These are phyloP conservation scores for Ephialtes manifestator DNA, from an alignment of 2,888 invertebrate genomes.

Conservation along the genomic window DNA sequence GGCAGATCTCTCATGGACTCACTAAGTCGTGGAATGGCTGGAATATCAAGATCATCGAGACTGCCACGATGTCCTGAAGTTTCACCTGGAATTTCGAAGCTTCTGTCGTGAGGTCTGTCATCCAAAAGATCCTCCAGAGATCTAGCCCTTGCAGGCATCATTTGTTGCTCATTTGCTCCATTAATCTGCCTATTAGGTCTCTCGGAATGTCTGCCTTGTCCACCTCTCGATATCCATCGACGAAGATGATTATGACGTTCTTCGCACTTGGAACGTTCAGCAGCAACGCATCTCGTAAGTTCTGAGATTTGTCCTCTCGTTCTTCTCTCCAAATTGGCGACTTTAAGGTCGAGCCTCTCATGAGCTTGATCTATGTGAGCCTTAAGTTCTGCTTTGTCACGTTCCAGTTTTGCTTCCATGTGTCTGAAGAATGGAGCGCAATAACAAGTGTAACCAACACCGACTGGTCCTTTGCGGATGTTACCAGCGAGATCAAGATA, in stretches of 20 bases:
- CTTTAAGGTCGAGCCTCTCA: conserved; percentile 92
- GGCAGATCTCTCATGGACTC: conserved; percentile 81
- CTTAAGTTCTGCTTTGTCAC: conserved; percentile 93
- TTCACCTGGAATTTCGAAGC: conserved; percentile 82
- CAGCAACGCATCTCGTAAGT: conserved; percentile 89
- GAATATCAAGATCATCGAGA: conserved; percentile 82
- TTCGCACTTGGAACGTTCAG: conserved; percentile 88
- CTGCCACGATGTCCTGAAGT: conserved; percentile 79
- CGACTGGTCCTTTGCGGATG: conserved; percentile 97
- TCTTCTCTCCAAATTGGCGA: conserved; percentile 92
- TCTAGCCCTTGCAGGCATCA: conserved; percentile 89
- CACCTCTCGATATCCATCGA: conserved; percentile 90
- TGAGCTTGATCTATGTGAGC: conserved; percentile 93
- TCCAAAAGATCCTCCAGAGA: conserved; percentile 90
- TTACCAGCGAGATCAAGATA: conserved; percentile 98
- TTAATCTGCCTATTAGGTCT: conserved; percentile 87
- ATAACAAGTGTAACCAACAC: conserved; percentile 96
- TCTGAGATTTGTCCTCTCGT: conserved; percentile 92
- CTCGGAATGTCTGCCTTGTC: conserved; percentile 88
- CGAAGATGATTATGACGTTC: conserved; percentile 90
- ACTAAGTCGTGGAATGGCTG: conserved; percentile 81
- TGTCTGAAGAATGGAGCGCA: conserved; percentile 97
- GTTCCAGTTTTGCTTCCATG: conserved; percentile 93
- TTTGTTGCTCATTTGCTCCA: conserved; percentile 85
- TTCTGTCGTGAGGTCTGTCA: conserved; percentile 82